A percentile compares a stretch with the other conserved stretches of the same genome.
These are phyloP conservation scores for Microcebus murinus DNA, from an alignment of 2,113 vertebrate genomes.

Conservation along the genomic window DNA sequence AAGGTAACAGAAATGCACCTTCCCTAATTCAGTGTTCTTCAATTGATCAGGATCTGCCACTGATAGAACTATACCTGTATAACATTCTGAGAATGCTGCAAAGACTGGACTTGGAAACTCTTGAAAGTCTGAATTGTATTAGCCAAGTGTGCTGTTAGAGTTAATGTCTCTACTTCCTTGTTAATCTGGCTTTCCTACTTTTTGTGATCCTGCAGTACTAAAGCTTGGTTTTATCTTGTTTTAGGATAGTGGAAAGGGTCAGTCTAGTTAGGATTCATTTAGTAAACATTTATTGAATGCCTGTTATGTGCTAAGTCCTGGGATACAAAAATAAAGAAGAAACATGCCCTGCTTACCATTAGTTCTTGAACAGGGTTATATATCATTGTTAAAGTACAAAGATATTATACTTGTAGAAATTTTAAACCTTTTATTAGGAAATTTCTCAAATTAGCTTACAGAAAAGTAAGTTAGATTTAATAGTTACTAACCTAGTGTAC, in stretches of 20 bases:
- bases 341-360: background rate
- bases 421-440: constrained; percentile 38
- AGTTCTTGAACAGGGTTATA: constrained; percentile 29
- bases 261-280: background rate
- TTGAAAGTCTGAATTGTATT: background rate
- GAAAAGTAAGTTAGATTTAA: background rate
- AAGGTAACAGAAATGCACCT: background rate
- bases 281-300: constrained; percentile 24
- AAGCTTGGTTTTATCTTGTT: constrained; percentile 34
- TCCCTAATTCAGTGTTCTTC: constrained; percentile 12
- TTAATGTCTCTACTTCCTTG: background rate
- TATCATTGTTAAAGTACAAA: constrained; percentile 28
- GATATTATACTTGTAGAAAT: background rate
- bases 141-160: background rate
- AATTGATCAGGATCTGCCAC: background rate
- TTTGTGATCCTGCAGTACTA: background rate
- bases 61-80: background rate
- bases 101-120: background rate
- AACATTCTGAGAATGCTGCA: background rate
- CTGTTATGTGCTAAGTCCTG: background rate
- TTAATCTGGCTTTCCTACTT: background rate
- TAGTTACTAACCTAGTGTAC: background rate
- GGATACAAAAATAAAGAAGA: constrained; percentile 23
- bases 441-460: constrained; percentile 47
- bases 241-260: background rate